Percentiles rank a stretch among this genome's conserved stretches.
Conservation (phyloP, 2,797 vertebrate species). For the Acipenser ruthenus region DNA sequence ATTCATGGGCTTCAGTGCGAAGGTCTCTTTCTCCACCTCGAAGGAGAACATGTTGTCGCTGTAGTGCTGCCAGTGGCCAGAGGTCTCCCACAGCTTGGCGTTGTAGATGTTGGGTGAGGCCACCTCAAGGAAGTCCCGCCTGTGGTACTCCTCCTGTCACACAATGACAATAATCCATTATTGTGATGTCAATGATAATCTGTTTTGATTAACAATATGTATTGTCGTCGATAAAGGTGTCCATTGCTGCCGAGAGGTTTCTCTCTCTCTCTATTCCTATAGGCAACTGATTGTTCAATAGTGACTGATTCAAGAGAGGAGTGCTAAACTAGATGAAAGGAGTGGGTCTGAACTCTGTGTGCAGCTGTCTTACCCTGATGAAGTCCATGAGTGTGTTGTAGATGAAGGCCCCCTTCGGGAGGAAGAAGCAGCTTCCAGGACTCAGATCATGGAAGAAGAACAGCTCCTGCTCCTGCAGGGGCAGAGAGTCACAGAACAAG, state of each 20-base stretch:
- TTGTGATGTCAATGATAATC: too few species aligned
- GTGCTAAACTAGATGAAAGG: too few species aligned
- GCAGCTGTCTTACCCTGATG: conserved; percentile 66
- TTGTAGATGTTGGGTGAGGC: conserved; percentile 86
- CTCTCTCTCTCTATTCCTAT: too few species aligned
- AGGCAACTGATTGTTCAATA: too few species aligned
- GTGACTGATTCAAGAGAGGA: too few species aligned
- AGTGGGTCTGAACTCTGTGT: neutral
- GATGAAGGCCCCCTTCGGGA: conserved; percentile 81
- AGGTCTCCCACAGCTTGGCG: conserved; percentile 86
- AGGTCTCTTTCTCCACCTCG: conserved; percentile 79
- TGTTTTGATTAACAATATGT: neutral
- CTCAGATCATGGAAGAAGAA: conserved; percentile 96
- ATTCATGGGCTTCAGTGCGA: conserved; percentile 95
- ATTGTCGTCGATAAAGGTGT: neutral
- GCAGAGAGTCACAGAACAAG: too few species aligned
- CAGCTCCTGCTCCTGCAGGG: conserved; percentile 81
- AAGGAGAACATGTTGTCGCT: conserved; percentile 90
- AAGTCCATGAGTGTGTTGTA: conserved; percentile 84
- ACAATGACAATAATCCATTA: conserved; percentile 17
- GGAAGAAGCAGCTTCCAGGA: conserved; percentile 92
- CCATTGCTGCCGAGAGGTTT: too few species aligned
- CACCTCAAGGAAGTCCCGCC: conserved; percentile 78
- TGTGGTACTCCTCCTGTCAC: conserved; percentile 76
- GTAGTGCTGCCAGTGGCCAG: conserved; percentile 93